Evolutionary conservation across 2,113 vertebrate genomes (phyloP).

Genomic region (cat (Felis catus)): F.catus_Fca126_mat1.0 CM031415.1:116339001-116339500

Average conservation of each 20-base stretch:
- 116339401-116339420: background rate
- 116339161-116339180: slow-evolving; percentile 9
- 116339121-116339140: background rate
- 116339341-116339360: background rate
- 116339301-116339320: background rate
- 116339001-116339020: background rate
- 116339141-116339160: background rate
- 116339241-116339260: background rate
- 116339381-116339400: background rate
- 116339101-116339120: background rate
- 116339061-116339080: background rate
- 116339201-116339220: background rate
- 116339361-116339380: background rate
- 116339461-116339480: background rate
- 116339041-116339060: background rate
- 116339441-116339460: background rate
- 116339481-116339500: background rate
- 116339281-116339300: background rate
- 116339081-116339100: background rate
- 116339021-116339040: background rate
- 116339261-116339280: background rate
- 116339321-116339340: background rate
- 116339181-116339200: background rate
- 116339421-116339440: background rate
- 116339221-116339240: background rate